Evolutionary conservation across 2,797 vertebrate genomes (phyloP).

Genomic region (Odontamblyopus lacepedii): DNA sequence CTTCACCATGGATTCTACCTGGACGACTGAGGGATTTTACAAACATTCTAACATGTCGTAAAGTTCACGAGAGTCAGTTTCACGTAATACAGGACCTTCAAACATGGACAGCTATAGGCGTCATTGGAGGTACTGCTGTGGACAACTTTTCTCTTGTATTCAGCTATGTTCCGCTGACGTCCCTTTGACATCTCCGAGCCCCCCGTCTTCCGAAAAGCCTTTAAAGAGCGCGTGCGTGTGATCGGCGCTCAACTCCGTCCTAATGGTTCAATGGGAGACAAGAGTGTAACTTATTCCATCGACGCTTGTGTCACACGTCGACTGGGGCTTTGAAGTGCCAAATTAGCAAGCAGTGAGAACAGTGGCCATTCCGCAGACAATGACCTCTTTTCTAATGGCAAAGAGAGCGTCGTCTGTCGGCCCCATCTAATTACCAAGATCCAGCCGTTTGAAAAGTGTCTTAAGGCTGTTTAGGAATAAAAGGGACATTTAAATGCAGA

Average conservation of each 20-base stretch:
- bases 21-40: too few relatives aligned
- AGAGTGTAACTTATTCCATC: constrained; percentile 90
- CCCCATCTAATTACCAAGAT: constrained; percentile 97
- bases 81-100: too few relatives aligned
- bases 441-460: constrained; percentile 91
- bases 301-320: constrained; percentile 87
- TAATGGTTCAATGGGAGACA: constrained; percentile 91
- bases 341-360: constrained; percentile 97
- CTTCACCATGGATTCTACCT: too few relatives aligned
- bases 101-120: too few relatives aligned
- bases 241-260: constrained; percentile 82
- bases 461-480: constrained; percentile 98
- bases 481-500: constrained; percentile 96
- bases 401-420: constrained; percentile 83
- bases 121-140: too few relatives aligned
- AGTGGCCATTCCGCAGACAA: constrained; percentile 92
- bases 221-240: constrained; percentile 53
- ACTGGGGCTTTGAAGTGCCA: constrained; percentile 92
- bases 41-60: too few relatives aligned
- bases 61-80: too few relatives aligned
- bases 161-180: background rate
- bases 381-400: constrained; percentile 96
- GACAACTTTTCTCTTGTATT: background rate
- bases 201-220: constrained; percentile 39
- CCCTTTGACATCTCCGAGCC: constrained; percentile 45